Evolutionary conservation across 2,888 invertebrate species (phyloP).

Genomic region (Eupithecia subfuscata): DNA sequence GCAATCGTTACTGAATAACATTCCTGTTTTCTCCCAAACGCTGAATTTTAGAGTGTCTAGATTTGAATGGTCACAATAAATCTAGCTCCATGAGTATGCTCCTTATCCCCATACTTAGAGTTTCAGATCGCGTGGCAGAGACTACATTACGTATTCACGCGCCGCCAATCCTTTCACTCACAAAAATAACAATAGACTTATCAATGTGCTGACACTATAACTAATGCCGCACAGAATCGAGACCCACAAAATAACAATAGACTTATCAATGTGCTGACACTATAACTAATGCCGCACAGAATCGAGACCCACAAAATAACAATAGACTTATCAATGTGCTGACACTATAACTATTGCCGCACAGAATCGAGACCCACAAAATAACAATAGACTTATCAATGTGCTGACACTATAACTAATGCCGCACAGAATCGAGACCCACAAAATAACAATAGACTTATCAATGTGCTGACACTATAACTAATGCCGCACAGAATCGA

Average conservation of each 20-base stretch:
- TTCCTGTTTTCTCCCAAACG: neutral
- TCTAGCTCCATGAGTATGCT: neutral
- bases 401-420: too few relatives aligned
- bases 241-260: neutral
- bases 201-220: neutral
- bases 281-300: too few relatives aligned
- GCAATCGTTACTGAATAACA: neutral
- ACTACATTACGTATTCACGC: neutral
- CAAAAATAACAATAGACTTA: slow-evolving; percentile 13
- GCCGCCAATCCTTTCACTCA: slow-evolving; percentile 5
- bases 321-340: slow-evolving; percentile 5
- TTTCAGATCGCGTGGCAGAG: neutral
- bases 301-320: neutral
- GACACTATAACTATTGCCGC: neutral
- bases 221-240: neutral
- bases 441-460: too few relatives aligned
- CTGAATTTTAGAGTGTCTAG: neutral
- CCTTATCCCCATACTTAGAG: neutral
- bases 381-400: too few relatives aligned
- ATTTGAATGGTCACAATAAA: neutral
- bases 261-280: too few relatives aligned
- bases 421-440: too few relatives aligned
- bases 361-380: neutral
- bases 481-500: too few relatives aligned
- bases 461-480: too few relatives aligned